These are phyloP conservation scores for Ectropis crepuscularia DNA, from an alignment of 2,888 invertebrate species.

Conservation along the genomic window DNA sequence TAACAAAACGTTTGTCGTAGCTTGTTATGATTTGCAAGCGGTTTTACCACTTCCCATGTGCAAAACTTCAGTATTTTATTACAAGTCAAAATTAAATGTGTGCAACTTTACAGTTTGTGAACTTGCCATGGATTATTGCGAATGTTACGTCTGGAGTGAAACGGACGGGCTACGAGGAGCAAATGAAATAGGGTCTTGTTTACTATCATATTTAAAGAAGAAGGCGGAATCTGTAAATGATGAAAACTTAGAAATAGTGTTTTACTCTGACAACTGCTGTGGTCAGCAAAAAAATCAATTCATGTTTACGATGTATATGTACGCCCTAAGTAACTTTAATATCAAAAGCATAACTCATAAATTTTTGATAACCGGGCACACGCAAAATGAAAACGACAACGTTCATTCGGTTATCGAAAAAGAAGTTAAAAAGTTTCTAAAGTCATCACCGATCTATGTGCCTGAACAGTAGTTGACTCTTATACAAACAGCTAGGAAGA, in stretches of 20 bases:
- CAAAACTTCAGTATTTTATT: conserved; percentile 19
- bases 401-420: conserved; percentile 32
- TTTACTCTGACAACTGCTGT: conserved; percentile 25
- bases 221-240: conserved; percentile 2
- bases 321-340: conserved; percentile 13
- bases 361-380: conserved; percentile 30
- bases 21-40: conserved; percentile 1
- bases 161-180: conserved; percentile 16
- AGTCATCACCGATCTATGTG: no score
- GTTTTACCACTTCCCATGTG: conserved; percentile 14
- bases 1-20: conserved; percentile 1
- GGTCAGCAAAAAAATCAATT: conserved; percentile 27
- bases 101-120: conserved; percentile 19
- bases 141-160: conserved; percentile 26
- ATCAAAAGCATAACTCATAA: conserved; percentile 25
- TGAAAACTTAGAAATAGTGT: conserved; percentile 8
- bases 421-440: conserved; percentile 9
- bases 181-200: conserved; percentile 20
- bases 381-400: conserved; percentile 31
- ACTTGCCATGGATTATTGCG: conserved; percentile 5
- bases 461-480: no score
- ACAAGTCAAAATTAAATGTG: conserved; percentile 22
- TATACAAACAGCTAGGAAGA: no score
- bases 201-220: conserved; percentile 1
- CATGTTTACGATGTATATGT: conserved; percentile 3